Percentiles rank a stretch among this genome's conserved stretches.
phyloP scores from a whole-genome alignment of 1,140 invertebrate genomes.

The Drosophila novamexicana region DNA sequence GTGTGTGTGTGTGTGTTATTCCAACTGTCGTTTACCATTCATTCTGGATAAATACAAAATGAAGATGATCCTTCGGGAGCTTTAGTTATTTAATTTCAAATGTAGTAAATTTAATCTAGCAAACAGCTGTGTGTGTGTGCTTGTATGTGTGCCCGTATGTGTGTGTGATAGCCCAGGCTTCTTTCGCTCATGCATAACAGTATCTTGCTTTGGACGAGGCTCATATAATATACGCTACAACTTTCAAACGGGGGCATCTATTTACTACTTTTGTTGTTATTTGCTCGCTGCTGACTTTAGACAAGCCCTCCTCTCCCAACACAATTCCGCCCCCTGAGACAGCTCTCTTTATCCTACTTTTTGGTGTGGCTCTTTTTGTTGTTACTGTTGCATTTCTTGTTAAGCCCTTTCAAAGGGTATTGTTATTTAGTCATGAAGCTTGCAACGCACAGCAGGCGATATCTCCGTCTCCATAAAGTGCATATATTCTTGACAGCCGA shows the following conservation, averaged over 20 bases:
- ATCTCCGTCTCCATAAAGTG: too few relatives aligned
- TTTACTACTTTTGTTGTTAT: conserved; percentile 55
- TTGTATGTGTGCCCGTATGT: conserved; percentile 15
- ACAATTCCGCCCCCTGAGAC: too few relatives aligned
- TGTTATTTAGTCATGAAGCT: too few relatives aligned
- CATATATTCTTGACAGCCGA: too few relatives aligned
- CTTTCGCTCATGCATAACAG: conserved; percentile 9
- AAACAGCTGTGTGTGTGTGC: conserved; percentile 50
- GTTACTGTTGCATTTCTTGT: conserved; percentile 45
- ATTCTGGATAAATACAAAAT: conserved; percentile 82
- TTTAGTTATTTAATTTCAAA: conserved; percentile 83
- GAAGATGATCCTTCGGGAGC: conserved; percentile 81
- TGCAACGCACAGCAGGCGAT: too few relatives aligned
- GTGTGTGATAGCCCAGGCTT: conserved; percentile 20
- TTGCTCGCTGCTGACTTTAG: conserved; percentile 26
- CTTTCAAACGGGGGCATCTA: conserved; percentile 49
- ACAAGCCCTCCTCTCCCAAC: not conserved
- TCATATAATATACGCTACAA: conserved; percentile 58
- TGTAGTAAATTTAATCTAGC: conserved; percentile 82
- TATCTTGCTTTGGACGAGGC: conserved; percentile 9
- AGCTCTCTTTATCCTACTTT: not conserved
- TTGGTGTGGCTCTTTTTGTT: not conserved
- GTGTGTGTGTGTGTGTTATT: conserved; percentile 55
- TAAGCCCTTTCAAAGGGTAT: not conserved
- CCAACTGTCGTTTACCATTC: conserved; percentile 79